Evolutionary conservation across 2,888 invertebrate species (phyloP), one percentile per base, ranked within the genome.

Genomic region (Physocephala rufipes): DNA sequence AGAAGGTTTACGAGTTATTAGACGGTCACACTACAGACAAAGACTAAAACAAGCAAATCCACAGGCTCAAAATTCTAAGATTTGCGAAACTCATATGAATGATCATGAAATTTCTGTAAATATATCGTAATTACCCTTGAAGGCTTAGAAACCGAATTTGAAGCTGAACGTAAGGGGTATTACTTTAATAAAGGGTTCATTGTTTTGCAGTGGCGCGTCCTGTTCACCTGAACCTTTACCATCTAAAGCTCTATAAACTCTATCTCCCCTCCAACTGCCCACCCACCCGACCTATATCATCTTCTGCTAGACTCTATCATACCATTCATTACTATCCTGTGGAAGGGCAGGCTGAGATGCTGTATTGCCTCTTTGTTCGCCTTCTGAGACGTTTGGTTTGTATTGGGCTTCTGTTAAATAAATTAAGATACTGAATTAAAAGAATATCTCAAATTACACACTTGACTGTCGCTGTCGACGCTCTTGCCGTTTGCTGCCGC

Each of bases 381-480:
- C 64, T 53, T 73, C 72, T n/a, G 63, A 63, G 63, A 45, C 55
- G 68, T 62, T 68, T 64, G 72, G 24, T 62, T 66, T 71, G 70
- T 73, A 64, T 71, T 73, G 73, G 65, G 71, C 74, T 74, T 74
- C 74, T 75, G 72, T 74, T 76, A 72, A 75, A 76, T 74, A 76
- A 77, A 77, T 76, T 76, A 71, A 76, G 76, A 75, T 75, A 75
- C 76, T 75, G 77, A 74, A 76, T 77, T 76, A 84, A 82, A 81
- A 79, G 77, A 81, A 83, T 82, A 84, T 83, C 84, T 83, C 84
- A 81, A 80, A 81, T 83, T 83, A 84, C 82, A 80, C 82, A 83
- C 82, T 82, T 83, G 82, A 84, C 76, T 76, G 76, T 74, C 74
- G 75, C 76, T 74, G 77, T 74, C 73, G 63, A 7, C 49, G 71